phyloP scores from a whole-genome alignment of 1,140 invertebrate genomes.

The Macrotrachela quadricornifera region DNA sequence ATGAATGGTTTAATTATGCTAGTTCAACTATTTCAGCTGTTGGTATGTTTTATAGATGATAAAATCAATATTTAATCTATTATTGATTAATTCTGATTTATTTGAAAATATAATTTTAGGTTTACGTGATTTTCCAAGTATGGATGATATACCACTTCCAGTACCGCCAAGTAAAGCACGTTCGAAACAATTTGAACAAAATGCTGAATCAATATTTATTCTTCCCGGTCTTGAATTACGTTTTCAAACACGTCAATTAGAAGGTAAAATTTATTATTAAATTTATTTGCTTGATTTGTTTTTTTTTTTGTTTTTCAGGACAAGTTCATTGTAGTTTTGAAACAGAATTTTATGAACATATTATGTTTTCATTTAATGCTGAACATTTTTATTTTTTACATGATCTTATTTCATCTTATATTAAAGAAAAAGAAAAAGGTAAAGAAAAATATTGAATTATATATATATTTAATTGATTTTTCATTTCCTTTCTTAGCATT shows the following conservation, averaged over 20 bases:
- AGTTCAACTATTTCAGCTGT: constrained; percentile 77
- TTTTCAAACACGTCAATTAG: constrained; percentile 67
- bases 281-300: constrained; percentile 10
- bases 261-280: constrained; percentile 16
- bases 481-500: too few relatives aligned
- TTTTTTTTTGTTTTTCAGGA: too few relatives aligned
- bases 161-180: constrained; percentile 24
- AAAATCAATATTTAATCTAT: neutral
- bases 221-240: constrained; percentile 71
- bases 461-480: neutral
- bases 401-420: constrained; percentile 80
- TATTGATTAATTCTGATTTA: too few relatives aligned
- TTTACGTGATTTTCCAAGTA: constrained; percentile 4
- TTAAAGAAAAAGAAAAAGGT: constrained; percentile 36
- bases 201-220: constrained; percentile 78
- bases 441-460: neutral
- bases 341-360: constrained; percentile 92
- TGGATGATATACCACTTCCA: too few relatives aligned
- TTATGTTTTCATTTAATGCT: constrained; percentile 87
- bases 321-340: constrained; percentile 88
- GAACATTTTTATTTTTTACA: constrained; percentile 92
- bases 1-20: constrained; percentile 90
- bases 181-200: constrained; percentile 55
- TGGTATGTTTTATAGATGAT: constrained; percentile 36
- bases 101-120: neutral